Evolutionary conservation across 2,113 vertebrate species (phyloP), one percentile per base, ranked within the genome.

Genomic region (Agelaius phoeniceus): DNA sequence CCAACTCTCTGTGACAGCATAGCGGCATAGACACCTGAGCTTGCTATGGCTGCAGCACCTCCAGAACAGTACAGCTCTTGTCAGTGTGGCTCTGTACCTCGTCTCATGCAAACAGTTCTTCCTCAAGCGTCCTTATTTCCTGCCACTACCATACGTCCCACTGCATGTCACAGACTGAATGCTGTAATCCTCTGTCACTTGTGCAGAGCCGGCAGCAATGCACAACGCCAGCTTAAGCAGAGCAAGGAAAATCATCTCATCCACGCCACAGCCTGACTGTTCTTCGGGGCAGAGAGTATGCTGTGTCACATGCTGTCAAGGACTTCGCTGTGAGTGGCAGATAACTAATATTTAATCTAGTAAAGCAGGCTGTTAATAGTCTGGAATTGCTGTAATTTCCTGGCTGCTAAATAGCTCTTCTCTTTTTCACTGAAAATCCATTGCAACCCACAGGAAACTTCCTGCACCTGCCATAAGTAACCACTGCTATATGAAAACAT

Each of bases 261-360:
- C 44, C 12, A 48, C 1, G 0, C 81, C 87, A 90, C 41, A 73
- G 35, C 30, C 21, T 5, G 3, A 31, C 35, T 51, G 43, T 55
- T 93, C 67, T 49, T 61, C 18, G 31, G 35, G 52, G 15, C 51
- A 37, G 15, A 41, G 28, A 13, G 28, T 22, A 67, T 11, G 10
- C 61, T 59, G 35, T 55, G 75, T 79, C 87, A 85, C 39, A 24
- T 31, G 67, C 51, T 89, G 78, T 66, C 91, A 96, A 79, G 63
- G 55, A 74, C 51, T 71, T 89, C 30, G 18, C 46, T 41, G 18
- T 44, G 27, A 80, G 48, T 5, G 81, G 39, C 68, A 74, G 68
- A 86, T 78, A 96, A 88, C 67, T 74, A 58, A 74, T 48, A 77
- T 49, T 96, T 88, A 67, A 94, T 76, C 61, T 49, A 83, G 68